Evolutionary conservation across 2,113 vertebrate species (phyloP).

Genomic region (Cygnus atratus): DNA sequence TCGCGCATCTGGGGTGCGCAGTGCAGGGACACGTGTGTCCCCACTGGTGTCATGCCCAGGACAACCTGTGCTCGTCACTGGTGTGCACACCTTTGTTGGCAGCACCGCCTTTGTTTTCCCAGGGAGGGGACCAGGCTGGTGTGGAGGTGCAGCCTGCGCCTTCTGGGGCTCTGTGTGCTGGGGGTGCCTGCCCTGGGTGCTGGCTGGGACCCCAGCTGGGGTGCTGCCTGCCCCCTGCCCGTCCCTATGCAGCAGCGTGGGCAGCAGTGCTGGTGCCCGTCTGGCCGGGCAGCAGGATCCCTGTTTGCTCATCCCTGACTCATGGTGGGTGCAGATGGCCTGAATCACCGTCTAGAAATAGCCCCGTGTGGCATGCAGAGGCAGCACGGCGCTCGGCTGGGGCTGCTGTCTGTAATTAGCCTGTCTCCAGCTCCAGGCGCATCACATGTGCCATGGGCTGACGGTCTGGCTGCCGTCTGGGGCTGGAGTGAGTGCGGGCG

Average conservation of each 20-base stretch:
- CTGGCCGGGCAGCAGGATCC: rapidly evolving
- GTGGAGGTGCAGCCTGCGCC: background rate
- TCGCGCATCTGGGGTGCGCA: background rate
- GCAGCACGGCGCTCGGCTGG: background rate
- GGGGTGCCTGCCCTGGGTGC: background rate
- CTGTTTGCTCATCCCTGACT: conserved; percentile 57
- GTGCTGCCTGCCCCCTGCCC: background rate
- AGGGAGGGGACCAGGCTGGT: background rate
- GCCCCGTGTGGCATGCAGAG: background rate
- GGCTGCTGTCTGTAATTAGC: background rate
- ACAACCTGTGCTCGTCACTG: too few species aligned
- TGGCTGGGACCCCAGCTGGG: background rate
- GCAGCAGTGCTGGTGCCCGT: background rate
- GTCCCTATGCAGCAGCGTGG: background rate
- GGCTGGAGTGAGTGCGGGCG: rapidly evolving
- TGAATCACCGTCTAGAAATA: conserved; percentile 65
- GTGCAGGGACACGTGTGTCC: background rate
- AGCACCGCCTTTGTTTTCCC: background rate
- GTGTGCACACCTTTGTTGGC: too few species aligned
- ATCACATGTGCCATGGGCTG: rapidly evolving
- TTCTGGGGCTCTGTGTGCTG: background rate
- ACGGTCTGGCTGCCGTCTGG: background rate
- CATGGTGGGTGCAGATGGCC: background rate
- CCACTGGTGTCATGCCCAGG: background rate
- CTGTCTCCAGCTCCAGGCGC: background rate